Percentiles rank a stretch among this genome's conserved stretches.
Evolutionary conservation across 2,113 vertebrate species (phyloP).

Genomic region (Actenoides hombroni): DNA sequence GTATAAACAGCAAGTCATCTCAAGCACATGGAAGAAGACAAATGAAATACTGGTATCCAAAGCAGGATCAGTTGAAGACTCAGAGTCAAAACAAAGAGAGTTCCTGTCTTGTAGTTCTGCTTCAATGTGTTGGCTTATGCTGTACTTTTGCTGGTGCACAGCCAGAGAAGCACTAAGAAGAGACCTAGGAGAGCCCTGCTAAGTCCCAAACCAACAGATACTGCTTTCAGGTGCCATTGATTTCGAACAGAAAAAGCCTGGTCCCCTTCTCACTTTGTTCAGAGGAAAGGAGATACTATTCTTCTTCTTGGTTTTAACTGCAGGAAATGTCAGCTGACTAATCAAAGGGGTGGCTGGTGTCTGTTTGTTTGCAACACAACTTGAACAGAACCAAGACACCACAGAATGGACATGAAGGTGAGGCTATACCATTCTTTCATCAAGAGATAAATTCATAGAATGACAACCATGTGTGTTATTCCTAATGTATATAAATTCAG

Average conservation of each 20-base stretch:
- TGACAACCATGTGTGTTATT: not conserved
- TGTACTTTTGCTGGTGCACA: not conserved
- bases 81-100: not conserved
- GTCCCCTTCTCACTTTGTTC: not conserved
- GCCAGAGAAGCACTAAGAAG: not conserved
- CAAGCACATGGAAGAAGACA: not conserved
- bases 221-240: not conserved
- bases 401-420: not conserved
- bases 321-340: not conserved
- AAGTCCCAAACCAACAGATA: not conserved
- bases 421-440: not conserved
- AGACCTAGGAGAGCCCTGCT: not conserved
- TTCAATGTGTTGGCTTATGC: not conserved
- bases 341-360: not conserved
- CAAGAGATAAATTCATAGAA: not conserved
- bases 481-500: not conserved
- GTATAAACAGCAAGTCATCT: not conserved
- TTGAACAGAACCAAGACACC: not conserved
- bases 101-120: not conserved
- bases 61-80: not conserved
- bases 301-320: not conserved
- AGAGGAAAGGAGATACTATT: not conserved
- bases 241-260: not conserved
- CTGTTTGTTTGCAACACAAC: not conserved
- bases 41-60: not conserved